phyloP scores from a whole-genome alignment of 1,140 invertebrate species.

The Drosophila eugracilis region DNA sequence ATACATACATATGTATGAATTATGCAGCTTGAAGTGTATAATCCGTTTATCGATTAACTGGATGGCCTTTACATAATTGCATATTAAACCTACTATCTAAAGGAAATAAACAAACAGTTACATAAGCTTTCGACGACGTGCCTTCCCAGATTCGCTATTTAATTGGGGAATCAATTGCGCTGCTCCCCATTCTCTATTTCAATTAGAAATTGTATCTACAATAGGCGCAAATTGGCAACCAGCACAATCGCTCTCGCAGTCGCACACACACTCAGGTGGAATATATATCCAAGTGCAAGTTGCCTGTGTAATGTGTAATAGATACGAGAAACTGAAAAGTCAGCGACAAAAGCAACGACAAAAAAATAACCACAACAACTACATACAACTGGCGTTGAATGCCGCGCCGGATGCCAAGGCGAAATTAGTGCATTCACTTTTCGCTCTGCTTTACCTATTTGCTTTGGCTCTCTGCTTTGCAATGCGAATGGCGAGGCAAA shows the following conservation, averaged over 20 bases:
- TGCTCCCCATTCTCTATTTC: conserved; percentile 45
- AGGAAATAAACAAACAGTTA: conserved; percentile 43
- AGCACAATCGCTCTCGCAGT: neutral
- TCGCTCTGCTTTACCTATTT: conserved; percentile 61
- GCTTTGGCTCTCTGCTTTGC: conserved; percentile 37
- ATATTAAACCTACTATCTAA: conserved; percentile 3
- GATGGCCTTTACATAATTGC: conserved; percentile 23
- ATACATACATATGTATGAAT: conserved; percentile 9
- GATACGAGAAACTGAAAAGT: conserved; percentile 51
- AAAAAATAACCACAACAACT: conserved; percentile 3
- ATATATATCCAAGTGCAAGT: conserved; percentile 50
- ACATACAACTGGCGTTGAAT: conserved; percentile 54
- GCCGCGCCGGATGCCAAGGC: conserved; percentile 79
- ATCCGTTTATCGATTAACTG: conserved; percentile 11
- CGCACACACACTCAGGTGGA: conserved; percentile 11
- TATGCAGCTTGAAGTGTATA: conserved; percentile 2
- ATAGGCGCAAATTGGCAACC: conserved; percentile 56
- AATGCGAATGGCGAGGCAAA: conserved; percentile 52
- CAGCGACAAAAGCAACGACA: conserved; percentile 19
- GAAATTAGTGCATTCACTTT: conserved; percentile 84
- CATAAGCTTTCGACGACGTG: conserved; percentile 45
- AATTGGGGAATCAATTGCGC: conserved; percentile 54
- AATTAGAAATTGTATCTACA: conserved; percentile 69
- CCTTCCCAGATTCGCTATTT: conserved; percentile 34
- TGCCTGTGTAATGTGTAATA: conserved; percentile 57